Base-by-base conservation (phyloP, 2,888 invertebrate genomes). In the Acanthopleura granulata region DNA sequence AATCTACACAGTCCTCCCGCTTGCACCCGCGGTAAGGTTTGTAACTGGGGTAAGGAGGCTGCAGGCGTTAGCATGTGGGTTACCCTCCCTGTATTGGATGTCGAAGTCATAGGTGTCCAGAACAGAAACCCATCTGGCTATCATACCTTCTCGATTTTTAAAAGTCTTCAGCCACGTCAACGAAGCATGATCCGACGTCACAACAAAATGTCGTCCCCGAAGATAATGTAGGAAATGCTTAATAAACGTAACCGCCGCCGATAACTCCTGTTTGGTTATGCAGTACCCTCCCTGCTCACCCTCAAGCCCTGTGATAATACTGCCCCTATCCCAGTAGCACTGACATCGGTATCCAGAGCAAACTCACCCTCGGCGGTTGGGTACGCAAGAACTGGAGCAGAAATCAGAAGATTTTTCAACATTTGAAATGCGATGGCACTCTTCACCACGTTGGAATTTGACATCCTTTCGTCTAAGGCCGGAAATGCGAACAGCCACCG, bases 311-410 rank as follows among this genome's bases (percentile, higher is more conserved):
- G 76, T 3, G 74, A 76, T n/a, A 76, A 61, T n/a, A 73, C 70
- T 15, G 75, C 77, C 9, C 75, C 78, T n/a, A 75, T 72, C 4
- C 73, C 77, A 25, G 25, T n/a, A 9, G 27, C 49, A n/a, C 49
- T 71, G 49, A 77, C 77, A 72, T 78, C 78, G 22, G 74, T 74
- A 16, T 79, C 75, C 25, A 74, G n/a, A 29, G 73, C 57, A 49
- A 75, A 74, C 29, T 22, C 16, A n/a, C 71, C 72, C 51, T 78
- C 69, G 22, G 14, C 15, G 51, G 77, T 66, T 22, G 77, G 79
- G 62, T 73, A 79, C 0, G 74, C 40, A 1, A 82, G 74, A 49
- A 82, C 73, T n/a, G 80, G 80, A 16, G 79, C 73, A 4, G 73
- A 30, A 15, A 72, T 51, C 0, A 81, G 50, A 1, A 40, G 40